Evolutionary conservation across 2,797 vertebrate species (phyloP).

Genomic region (Scolopax rusticola): DNA sequence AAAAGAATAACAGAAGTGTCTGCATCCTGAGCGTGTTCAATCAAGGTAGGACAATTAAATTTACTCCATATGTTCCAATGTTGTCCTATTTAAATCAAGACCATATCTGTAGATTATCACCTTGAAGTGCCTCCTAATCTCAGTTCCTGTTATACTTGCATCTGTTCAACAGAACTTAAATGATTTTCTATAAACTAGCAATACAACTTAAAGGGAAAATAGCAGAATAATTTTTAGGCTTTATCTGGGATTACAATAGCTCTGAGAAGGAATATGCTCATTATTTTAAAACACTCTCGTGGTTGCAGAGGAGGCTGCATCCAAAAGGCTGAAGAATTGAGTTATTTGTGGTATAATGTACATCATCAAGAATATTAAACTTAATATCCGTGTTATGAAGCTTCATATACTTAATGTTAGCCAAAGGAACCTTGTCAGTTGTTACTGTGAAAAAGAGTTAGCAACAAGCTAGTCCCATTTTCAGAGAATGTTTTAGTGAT

Average conservation of each 20-base stretch:
- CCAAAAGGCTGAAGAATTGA: background rate
- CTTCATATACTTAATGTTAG: background rate
- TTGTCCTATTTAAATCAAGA: constrained; percentile 73
- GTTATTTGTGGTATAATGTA: background rate
- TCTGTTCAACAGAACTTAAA: constrained; percentile 36
- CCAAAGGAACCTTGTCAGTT: background rate
- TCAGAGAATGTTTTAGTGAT: background rate
- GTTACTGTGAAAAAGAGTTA: background rate
- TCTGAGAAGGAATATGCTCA: background rate
- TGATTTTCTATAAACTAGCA: constrained; percentile 21
- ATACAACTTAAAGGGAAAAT: background rate
- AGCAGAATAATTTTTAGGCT: background rate
- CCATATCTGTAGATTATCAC: constrained; percentile 53
- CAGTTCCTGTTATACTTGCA: constrained; percentile 63
- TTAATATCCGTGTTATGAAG: background rate
- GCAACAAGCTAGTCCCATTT: background rate
- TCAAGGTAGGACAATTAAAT: constrained; percentile 75
- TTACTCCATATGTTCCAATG: constrained; percentile 70
- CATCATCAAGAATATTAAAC: background rate
- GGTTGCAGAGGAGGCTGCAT: background rate
- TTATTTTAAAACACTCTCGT: background rate
- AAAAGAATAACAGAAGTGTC: constrained; percentile 62
- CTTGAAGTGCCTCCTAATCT: constrained; percentile 31
- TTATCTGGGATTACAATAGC: constrained; percentile 1
- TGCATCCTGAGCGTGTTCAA: constrained; percentile 50